Conservation (phyloP, 1,140 invertebrate species). For the Druon quercuslanigerum region DNA sequence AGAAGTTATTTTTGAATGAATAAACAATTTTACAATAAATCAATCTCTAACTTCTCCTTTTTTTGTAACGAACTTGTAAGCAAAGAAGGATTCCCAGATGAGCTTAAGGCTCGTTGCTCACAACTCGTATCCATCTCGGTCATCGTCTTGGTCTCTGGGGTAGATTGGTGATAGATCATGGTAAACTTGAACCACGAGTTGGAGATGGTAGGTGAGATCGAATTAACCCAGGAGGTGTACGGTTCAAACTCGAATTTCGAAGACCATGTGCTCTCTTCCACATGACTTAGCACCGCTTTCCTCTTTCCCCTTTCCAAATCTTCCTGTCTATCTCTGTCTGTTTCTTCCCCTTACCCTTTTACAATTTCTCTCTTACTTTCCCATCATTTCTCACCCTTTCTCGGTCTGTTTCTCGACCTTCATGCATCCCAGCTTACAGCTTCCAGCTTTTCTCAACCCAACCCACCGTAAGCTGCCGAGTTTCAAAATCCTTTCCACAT, state of each 20-base stretch:
- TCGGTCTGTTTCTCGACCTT: not conserved
- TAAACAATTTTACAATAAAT: too few species aligned
- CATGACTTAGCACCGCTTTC: conserved; percentile 6
- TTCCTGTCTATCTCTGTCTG: not conserved
- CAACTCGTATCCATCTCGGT: conserved; percentile 24
- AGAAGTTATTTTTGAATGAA: too few species aligned
- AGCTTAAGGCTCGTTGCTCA: not conserved
- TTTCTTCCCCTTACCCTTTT: not conserved
- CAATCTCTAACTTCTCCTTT: not conserved
- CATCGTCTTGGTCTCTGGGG: conserved; percentile 2
- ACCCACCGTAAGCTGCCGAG: not conserved
- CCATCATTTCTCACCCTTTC: not conserved
- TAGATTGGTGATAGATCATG: conserved; percentile 29
- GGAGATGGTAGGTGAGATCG: conserved; percentile 9
- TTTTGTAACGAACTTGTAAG: not conserved
- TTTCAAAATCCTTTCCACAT: conserved; percentile 29
- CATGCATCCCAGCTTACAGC: conserved; percentile 14
- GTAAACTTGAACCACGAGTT: conserved; percentile 12
- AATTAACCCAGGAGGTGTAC: conserved; percentile 26
- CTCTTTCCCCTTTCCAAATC: conserved; percentile 2
- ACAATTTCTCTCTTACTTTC: not conserved
- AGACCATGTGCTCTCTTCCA: conserved; percentile 28
- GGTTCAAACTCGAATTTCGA: conserved; percentile 25
- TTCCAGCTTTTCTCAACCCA: conserved; percentile 10
- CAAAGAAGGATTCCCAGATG: not conserved